Evolutionary conservation across 2,797 vertebrate species (phyloP).

Genomic region (Moxostoma hubbsi): DNA sequence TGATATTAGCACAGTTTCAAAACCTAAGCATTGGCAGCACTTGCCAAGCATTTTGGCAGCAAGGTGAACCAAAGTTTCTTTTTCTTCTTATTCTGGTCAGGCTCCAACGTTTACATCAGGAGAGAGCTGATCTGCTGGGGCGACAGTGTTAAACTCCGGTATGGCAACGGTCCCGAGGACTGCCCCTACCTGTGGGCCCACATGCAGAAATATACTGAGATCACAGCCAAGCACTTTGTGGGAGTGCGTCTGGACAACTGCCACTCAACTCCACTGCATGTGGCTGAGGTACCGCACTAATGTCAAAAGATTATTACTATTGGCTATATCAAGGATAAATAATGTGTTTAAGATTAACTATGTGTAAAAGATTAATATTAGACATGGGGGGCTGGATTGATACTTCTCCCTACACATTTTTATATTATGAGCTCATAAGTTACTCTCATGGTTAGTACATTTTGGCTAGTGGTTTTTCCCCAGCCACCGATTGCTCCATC

Average conservation of each 20-base stretch:
- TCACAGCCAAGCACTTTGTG: slow-evolving; percentile 88
- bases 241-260: slow-evolving; percentile 96
- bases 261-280: slow-evolving; percentile 94
- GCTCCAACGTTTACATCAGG: slow-evolving; percentile 91
- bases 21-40: neutral
- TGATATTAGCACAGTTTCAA: neutral
- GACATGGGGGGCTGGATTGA: slow-evolving; percentile 18
- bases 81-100: slow-evolving; percentile 64
- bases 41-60: slow-evolving; percentile 14
- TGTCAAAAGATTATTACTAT: slow-evolving; percentile 25
- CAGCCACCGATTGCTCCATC: neutral
- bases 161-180: slow-evolving; percentile 88
- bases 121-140: slow-evolving; percentile 97
- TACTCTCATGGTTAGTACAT: slow-evolving; percentile 24
- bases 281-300: slow-evolving; percentile 87
- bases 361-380: slow-evolving; percentile 32
- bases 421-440: slow-evolving; percentile 15
- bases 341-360: slow-evolving; percentile 29
- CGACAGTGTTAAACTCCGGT: slow-evolving; percentile 94
- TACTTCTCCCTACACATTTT: slow-evolving; percentile 23
- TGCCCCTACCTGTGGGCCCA: slow-evolving; percentile 95
- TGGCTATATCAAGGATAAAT: slow-evolving; percentile 23
- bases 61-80: neutral
- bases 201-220: slow-evolving; percentile 95
- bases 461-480: slow-evolving; percentile 30